Base-by-base conservation (phyloP, 1,140 invertebrate genomes). In the Drosophila santomea region DNA sequence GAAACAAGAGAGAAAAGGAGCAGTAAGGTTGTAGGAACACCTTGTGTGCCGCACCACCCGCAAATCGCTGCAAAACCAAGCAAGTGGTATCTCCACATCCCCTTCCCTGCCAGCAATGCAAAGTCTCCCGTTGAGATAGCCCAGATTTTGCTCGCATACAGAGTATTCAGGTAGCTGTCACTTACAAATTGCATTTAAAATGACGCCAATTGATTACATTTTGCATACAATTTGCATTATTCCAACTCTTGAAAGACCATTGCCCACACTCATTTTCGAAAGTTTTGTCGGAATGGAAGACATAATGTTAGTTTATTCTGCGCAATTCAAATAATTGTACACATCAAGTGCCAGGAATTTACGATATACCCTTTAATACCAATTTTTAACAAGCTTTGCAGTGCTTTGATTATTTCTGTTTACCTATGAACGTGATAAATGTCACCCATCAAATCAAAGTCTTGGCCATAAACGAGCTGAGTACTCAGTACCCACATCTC, bases 401-500 rank as follows among this genome's bases (percentile, higher is more conserved):
- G 1, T 11, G 23, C 11, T 11, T 11, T 28, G 11, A 45, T 60
- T 8, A 28, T 3, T 14, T 12, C 10, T 44, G 23, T 14, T 3
- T 14, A 35, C 17, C 20, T 14, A 1, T 1, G 4, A 14, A 15
- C 23, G 23, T 4, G 11, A 8, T 15, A n/a, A 61, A 54, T 7
- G 2, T 7, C 15, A 32, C 5, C 5, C 41, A n/a, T 6, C 23
- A 41, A 64, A 66, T 63, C 61, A 50, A 43, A 15, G 51, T 36
- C 35, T 10, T 41, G 64, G 67, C 67, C 51, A 57, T 35, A 68
- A 59, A 48, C 51, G 20, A 36, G 44, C 54, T 52, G 44, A 71
- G 11, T 50, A 50, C 61, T 50, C 59, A 60, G 51, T 60, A 64
- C 23, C 28, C 44, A 5, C 14, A 55, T n/a, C 43, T 55, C 50